Evolutionary conservation across 2,888 invertebrate species (phyloP).

Genomic region (Ophonus ardosiacus): DNA sequence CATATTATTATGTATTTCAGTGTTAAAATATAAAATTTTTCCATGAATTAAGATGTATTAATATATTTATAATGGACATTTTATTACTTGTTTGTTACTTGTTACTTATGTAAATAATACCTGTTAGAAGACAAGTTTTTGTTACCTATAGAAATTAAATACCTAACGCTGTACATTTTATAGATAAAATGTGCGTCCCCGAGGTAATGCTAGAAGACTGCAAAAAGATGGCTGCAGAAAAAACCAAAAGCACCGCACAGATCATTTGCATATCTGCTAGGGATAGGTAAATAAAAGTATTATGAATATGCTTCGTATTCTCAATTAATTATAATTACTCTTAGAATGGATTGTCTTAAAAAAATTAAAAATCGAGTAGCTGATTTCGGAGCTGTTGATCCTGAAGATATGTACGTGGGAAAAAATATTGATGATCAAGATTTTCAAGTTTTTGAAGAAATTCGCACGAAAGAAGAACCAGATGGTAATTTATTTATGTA

Average conservation of each 20-base stretch:
- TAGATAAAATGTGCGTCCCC: constrained; percentile 88
- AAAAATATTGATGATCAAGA: constrained; percentile 84
- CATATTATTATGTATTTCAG: too few relatives aligned
- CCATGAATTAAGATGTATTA: too few relatives aligned
- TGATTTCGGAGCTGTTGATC: constrained; percentile 89
- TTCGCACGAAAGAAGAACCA: constrained; percentile 86
- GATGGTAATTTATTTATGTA: constrained; percentile 77
- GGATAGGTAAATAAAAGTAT: constrained; percentile 79
- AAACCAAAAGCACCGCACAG: constrained; percentile 79
- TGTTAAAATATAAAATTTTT: too few relatives aligned
- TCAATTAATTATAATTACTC: not conserved
- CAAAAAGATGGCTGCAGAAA: constrained; percentile 81
- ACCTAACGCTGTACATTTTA: constrained; percentile 60
- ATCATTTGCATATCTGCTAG: constrained; percentile 84
- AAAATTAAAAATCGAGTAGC: constrained; percentile 87
- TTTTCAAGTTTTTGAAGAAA: constrained; percentile 86
- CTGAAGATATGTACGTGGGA: constrained; percentile 93
- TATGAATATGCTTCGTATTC: not conserved
- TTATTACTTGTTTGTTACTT: not conserved
- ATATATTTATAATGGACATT: too few relatives aligned
- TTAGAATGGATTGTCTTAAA: constrained; percentile 85
- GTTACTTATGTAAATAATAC: constrained; percentile 22
- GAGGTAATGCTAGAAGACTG: constrained; percentile 81
- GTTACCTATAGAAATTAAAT: constrained; percentile 44
- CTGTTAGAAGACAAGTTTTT: constrained; percentile 55